Conservation (phyloP, 2,113 vertebrate genomes). For the Dasyprocta punctata region DNA sequence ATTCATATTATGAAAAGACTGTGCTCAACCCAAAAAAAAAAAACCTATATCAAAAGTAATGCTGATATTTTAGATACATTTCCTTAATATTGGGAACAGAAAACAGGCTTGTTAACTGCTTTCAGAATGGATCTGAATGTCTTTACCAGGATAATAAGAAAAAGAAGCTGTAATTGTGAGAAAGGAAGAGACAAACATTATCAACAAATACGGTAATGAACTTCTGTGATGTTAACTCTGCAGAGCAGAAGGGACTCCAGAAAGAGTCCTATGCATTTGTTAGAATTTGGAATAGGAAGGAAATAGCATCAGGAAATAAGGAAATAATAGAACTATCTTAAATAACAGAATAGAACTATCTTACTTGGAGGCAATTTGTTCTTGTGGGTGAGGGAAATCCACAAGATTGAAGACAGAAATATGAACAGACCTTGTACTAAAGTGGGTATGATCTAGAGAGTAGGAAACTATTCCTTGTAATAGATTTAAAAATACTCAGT, state of each 20-base stretch:
- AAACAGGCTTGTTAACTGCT: neutral
- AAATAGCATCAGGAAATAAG: neutral
- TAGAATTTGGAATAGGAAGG: conserved; percentile 35
- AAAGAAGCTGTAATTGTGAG: neutral
- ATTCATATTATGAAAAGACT: neutral
- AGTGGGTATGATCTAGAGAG: conserved; percentile 17
- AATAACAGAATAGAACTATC: neutral
- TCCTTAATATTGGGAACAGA: neutral
- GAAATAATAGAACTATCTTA: neutral
- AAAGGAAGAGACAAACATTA: neutral
- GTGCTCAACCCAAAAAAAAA: neutral
- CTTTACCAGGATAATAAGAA: neutral
- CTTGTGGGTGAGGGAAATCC: neutral
- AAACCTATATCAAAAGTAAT: neutral
- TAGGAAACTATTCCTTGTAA: conserved; percentile 33
- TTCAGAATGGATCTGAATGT: neutral
- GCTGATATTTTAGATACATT: neutral
- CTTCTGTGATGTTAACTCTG: neutral
- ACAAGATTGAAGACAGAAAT: neutral
- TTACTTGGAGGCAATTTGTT: conserved; percentile 49
- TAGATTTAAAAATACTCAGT: neutral
- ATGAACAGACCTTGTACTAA: neutral
- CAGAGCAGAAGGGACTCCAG: conserved; percentile 40
- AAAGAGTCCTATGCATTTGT: conserved; percentile 33
- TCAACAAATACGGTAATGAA: neutral